Conservation (phyloP, 2,888 invertebrate genomes). For the Leucophenga montana region DNA sequence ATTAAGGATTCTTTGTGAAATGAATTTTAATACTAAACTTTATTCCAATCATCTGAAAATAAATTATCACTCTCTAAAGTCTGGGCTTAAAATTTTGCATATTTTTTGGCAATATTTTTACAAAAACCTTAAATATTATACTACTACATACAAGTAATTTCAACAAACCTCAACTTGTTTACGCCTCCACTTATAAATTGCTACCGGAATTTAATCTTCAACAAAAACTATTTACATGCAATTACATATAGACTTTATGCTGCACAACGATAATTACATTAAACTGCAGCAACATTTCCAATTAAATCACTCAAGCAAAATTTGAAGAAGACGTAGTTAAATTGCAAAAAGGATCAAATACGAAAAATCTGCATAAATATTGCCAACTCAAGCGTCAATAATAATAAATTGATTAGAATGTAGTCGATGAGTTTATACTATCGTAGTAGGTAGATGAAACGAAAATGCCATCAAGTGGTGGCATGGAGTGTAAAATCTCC, state of each 20-base stretch:
- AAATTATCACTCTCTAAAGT: too few relatives aligned
- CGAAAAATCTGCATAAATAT: conserved; percentile 46
- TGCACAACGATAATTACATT: conserved; percentile 15
- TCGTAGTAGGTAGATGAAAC: conserved; percentile 1
- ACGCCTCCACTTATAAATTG: conserved; percentile 6
- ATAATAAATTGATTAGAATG: conserved; percentile 66
- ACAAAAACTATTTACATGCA: conserved; percentile 5
- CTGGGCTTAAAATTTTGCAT: too few relatives aligned
- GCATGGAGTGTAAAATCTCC: background rate
- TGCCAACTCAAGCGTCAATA: conserved; percentile 63
- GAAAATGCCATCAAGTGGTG: conserved; percentile 32
- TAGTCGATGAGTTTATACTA: background rate
- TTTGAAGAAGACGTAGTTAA: conserved; percentile 31
- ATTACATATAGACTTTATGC: conserved; percentile 31
- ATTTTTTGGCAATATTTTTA: too few relatives aligned
- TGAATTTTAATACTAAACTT: too few relatives aligned
- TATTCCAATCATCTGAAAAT: too few relatives aligned
- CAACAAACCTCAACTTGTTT: background rate
- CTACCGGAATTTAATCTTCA: background rate
- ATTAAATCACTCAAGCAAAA: conserved; percentile 57
- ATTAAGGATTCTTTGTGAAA: too few relatives aligned
- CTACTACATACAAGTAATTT: too few relatives aligned
- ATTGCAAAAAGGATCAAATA: conserved; percentile 44
- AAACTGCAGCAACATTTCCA: conserved; percentile 49
- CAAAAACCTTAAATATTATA: too few relatives aligned